These are phyloP conservation scores for Sebastes dallii DNA, from an alignment of 2,797 vertebrate species.

Conservation along the genomic window DNA sequence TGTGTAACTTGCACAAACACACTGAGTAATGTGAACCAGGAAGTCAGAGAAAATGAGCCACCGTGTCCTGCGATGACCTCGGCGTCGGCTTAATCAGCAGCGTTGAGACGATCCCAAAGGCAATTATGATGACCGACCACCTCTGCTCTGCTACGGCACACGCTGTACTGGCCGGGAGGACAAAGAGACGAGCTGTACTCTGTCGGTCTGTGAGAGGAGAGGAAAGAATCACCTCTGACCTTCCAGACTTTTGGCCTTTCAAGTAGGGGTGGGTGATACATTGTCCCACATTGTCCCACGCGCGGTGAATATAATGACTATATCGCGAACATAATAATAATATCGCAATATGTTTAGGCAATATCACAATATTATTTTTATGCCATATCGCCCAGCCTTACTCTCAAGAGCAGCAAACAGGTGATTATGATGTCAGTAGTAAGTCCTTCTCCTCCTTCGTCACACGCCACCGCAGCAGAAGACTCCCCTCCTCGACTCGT, in stretches of 20 bases:
- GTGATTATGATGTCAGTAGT: neutral
- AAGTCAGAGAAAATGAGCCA: neutral
- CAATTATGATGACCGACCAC: neutral
- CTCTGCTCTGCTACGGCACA: neutral
- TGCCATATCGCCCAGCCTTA: too few relatives aligned
- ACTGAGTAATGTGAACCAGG: neutral
- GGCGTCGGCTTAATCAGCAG: slow-evolving; percentile 1
- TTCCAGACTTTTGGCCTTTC: neutral
- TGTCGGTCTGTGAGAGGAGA: neutral
- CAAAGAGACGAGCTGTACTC: neutral
- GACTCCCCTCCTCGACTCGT: neutral
- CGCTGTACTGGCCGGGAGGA: neutral
- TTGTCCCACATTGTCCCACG: too few relatives aligned
- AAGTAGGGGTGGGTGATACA: neutral
- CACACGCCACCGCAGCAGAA: neutral
- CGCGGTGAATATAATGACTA: too few relatives aligned
- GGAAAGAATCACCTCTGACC: neutral
- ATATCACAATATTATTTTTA: too few relatives aligned
- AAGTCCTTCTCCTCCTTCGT: neutral
- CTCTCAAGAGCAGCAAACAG: neutral
- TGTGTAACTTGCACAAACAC: neutral
- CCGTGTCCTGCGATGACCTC: neutral
- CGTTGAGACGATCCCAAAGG: neutral
- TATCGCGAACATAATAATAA: too few relatives aligned
- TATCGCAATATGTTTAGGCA: too few relatives aligned